Conservation (phyloP, 2,113 vertebrate genomes). For the Agelaius phoeniceus region DNA sequence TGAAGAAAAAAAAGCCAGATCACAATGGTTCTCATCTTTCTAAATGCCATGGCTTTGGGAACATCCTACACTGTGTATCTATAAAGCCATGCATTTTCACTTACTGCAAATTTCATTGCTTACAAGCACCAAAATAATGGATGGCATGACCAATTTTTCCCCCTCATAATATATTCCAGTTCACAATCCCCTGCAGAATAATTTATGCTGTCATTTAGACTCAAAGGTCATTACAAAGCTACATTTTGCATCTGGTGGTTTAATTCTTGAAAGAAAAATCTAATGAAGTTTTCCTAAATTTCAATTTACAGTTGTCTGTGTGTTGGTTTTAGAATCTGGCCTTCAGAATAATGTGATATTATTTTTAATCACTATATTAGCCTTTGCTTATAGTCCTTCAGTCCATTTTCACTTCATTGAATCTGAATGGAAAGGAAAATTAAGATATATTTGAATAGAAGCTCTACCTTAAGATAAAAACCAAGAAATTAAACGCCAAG, state of each 20-base stretch:
- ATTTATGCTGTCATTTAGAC: background rate
- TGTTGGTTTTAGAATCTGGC: background rate
- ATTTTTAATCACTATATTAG: background rate
- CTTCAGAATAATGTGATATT: background rate
- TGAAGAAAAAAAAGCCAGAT: background rate
- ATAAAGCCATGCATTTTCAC: background rate
- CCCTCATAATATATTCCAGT: background rate
- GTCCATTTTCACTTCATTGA: background rate
- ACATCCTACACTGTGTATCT: rapidly evolving
- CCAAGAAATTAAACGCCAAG: background rate
- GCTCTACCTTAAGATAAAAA: background rate
- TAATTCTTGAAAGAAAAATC: background rate
- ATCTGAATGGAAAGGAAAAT: background rate
- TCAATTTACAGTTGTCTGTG: background rate
- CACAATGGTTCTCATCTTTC: background rate
- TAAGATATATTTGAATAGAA: background rate
- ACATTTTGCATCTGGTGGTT: background rate
- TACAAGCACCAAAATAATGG: background rate
- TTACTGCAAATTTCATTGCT: background rate
- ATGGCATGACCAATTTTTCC: background rate
- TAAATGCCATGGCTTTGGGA: background rate
- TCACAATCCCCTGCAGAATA: background rate
- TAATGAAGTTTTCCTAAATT: background rate
- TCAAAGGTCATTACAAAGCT: background rate
- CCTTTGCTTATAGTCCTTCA: background rate